Evolutionary conservation across 2,113 vertebrate genomes (phyloP).

Genomic region (Muntiacus reevesi): DNA sequence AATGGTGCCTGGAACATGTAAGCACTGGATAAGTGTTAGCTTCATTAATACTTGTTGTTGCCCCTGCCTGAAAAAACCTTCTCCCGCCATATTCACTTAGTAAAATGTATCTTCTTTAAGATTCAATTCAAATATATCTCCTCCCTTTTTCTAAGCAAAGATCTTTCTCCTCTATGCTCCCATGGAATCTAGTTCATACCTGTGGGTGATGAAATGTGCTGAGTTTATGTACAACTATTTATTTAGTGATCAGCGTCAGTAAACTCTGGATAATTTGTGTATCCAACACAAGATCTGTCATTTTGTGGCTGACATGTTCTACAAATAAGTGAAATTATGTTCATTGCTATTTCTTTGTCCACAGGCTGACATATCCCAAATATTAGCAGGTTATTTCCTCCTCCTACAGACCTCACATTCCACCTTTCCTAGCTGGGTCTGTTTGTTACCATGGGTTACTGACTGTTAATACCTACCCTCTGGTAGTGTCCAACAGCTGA

Average conservation of each 20-base stretch:
- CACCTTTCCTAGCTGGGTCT: neutral
- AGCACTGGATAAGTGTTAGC: neutral
- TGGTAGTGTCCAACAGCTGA: neutral
- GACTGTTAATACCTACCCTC: neutral
- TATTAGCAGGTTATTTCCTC: neutral
- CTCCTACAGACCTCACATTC: neutral
- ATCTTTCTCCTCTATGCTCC: neutral
- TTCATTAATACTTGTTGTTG: neutral
- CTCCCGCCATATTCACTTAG: neutral
- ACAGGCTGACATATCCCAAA: neutral
- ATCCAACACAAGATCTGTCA: neutral
- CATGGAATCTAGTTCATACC: neutral
- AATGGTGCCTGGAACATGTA: neutral
- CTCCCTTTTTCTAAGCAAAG: neutral
- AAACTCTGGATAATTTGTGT: neutral
- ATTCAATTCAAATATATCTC: neutral
- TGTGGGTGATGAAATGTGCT: neutral
- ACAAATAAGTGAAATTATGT: neutral
- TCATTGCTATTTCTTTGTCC: neutral
- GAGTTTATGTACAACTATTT: neutral
- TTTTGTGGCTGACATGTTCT: neutral
- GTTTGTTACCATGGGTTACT: neutral
- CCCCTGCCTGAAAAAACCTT: neutral
- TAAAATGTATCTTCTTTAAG: neutral
- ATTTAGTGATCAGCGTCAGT: neutral